These are phyloP conservation scores for Lycophotia porphyrea DNA, from an alignment of 2,888 invertebrate genomes.

Conservation along the genomic window DNA sequence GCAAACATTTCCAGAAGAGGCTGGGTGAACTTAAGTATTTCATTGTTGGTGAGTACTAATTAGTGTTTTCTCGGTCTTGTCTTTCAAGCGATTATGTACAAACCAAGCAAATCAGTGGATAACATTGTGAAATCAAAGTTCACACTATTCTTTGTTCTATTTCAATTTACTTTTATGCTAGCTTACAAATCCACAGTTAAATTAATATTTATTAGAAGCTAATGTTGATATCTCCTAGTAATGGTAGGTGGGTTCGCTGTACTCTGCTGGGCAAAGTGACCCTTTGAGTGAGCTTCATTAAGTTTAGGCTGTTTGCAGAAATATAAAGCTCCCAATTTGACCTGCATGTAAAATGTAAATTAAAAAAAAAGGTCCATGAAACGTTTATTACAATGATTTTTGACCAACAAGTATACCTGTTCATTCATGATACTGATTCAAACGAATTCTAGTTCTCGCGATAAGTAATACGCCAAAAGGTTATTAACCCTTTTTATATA, in stretches of 20 bases:
- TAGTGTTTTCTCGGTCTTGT: neutral
- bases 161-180: neutral
- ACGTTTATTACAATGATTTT: neutral
- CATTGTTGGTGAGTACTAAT: constrained; percentile 89
- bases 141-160: neutral
- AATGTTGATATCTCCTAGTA: neutral
- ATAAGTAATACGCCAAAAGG: constrained; percentile 33
- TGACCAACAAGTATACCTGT: neutral
- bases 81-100: neutral
- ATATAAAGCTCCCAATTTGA: neutral
- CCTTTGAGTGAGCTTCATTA: neutral
- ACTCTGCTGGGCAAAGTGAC: neutral
- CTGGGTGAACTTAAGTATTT: constrained; percentile 95
- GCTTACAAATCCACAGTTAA: neutral
- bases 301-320: neutral
- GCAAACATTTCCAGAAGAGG: constrained; percentile 96
- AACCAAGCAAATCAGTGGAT: neutral
- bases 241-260: neutral
- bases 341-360: neutral
- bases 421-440: neutral
- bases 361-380: neutral
- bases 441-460: neutral
- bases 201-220: neutral
- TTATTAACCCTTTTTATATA: constrained; percentile 26
- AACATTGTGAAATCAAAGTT: neutral